Percentiles rank a stretch among this genome's conserved stretches.
Evolutionary conservation across 2,113 vertebrate species (phyloP).

Genomic region (Uria lomvia): DNA sequence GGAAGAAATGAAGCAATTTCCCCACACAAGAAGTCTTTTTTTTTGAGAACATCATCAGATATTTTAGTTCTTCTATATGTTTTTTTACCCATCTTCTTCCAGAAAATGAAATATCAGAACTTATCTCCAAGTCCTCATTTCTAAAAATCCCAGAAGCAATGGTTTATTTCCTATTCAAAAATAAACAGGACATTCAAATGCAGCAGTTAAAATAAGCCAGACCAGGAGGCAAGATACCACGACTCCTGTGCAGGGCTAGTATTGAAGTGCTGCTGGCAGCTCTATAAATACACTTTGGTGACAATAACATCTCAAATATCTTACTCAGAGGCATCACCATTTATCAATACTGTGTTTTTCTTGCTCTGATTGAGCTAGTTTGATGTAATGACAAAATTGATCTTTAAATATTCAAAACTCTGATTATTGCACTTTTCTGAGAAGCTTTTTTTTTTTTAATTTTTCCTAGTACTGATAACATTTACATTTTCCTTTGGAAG

Average conservation of each 20-base stretch:
- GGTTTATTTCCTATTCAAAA: not conserved
- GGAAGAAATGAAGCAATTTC: not conserved
- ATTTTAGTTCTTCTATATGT: not conserved
- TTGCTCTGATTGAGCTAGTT: not conserved
- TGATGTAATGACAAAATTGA: not conserved
- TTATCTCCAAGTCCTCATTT: not conserved
- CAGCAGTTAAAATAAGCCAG: not conserved
- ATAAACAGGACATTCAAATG: not conserved
- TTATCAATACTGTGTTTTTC: not conserved
- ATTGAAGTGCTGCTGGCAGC: not conserved
- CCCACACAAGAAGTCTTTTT: not conserved
- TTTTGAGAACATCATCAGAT: not conserved
- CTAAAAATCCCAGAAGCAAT: not conserved
- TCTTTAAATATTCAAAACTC: constrained; percentile 41
- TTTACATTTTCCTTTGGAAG: constrained; percentile 24
- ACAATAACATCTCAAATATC: not conserved
- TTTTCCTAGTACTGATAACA: not conserved
- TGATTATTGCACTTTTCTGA: not conserved
- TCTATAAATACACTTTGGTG: not conserved
- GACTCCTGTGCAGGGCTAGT: not conserved
- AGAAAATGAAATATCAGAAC: not conserved
- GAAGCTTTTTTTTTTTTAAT: not conserved
- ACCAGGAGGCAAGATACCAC: not conserved
- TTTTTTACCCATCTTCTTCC: not conserved
- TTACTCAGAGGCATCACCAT: not conserved